A percentile compares a stretch with the other conserved stretches of the same genome.
Conservation (phyloP, 2,888 invertebrate genomes). For the Drosophila hawaiiensis region DNA sequence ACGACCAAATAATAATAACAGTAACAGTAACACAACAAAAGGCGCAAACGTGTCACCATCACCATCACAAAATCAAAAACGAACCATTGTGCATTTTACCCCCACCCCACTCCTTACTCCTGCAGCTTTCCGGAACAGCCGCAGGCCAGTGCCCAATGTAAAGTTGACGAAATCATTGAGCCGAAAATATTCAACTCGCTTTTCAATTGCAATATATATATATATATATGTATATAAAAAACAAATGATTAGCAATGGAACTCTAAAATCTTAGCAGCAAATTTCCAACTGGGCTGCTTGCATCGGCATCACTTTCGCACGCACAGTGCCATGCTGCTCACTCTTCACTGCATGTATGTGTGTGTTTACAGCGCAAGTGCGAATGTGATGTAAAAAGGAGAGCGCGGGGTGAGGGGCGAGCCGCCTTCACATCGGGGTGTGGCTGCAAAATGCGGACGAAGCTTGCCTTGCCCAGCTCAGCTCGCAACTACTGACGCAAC, state of each 20-base stretch:
- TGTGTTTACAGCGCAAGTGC: background rate
- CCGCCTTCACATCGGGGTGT: background rate
- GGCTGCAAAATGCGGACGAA: background rate
- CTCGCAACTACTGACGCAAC: background rate
- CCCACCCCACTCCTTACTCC: background rate
- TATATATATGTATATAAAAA: conserved; percentile 1
- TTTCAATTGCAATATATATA: background rate
- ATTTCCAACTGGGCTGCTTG: conserved; percentile 21
- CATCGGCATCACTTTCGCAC: conserved; percentile 12
- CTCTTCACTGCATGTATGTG: background rate
- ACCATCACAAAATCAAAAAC: conserved; percentile 28
- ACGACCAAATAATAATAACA: conserved; percentile 53
- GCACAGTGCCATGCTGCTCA: background rate
- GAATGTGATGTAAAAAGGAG: background rate
- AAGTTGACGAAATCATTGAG: conserved; percentile 26
- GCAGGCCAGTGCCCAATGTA: conserved; percentile 29
- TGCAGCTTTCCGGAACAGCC: conserved; percentile 1
- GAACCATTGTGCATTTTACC: conserved; percentile 45
- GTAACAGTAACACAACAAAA: conserved; percentile 39
- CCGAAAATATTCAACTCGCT: conserved; percentile 29
- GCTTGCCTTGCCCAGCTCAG: background rate
- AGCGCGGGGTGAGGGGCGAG: background rate
- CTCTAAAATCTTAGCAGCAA: background rate
- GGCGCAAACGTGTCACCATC: conserved; percentile 43
- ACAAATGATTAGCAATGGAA: background rate